Conservation (phyloP, 2,888 invertebrate genomes). For the Melangyna quadrimaculata region DNA sequence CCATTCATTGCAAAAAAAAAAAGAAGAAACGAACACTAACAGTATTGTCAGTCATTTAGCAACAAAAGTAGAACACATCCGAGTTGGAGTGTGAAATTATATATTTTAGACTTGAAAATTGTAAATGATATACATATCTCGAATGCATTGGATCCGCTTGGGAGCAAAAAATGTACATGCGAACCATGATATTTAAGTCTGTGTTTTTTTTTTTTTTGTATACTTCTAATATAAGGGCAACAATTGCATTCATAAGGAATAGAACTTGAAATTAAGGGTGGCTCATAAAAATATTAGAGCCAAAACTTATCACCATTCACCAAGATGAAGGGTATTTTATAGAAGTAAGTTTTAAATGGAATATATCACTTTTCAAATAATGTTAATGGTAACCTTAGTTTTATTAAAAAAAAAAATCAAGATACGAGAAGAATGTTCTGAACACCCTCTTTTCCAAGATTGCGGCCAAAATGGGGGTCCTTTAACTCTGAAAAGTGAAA, state of each 20-base stretch:
- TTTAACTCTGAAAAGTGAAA: too few relatives aligned
- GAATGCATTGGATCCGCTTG: background rate
- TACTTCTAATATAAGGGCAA: background rate
- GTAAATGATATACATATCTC: slow-evolving; percentile 14
- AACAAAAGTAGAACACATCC: slow-evolving; percentile 37
- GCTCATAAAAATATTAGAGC: too few relatives aligned
- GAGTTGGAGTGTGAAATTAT: slow-evolving; percentile 47
- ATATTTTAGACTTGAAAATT: background rate
- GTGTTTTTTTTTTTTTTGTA: background rate
- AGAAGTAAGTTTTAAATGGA: too few relatives aligned
- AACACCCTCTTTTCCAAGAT: too few relatives aligned
- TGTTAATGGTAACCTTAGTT: too few relatives aligned
- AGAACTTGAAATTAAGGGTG: too few relatives aligned
- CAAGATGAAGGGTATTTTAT: too few relatives aligned
- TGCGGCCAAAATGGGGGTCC: too few relatives aligned
- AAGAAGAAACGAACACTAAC: slow-evolving; percentile 17
- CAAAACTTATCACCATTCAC: too few relatives aligned
- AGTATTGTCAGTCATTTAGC: slow-evolving; percentile 23
- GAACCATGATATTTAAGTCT: background rate
- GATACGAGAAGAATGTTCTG: too few relatives aligned
- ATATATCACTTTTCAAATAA: too few relatives aligned
- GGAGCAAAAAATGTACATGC: background rate
- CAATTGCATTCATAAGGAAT: background rate
- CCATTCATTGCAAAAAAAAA: background rate
- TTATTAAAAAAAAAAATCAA: too few relatives aligned